Evolutionary conservation across 2,888 invertebrate genomes (phyloP).

Genomic region (Branchinecta sandiegonensis): DNA sequence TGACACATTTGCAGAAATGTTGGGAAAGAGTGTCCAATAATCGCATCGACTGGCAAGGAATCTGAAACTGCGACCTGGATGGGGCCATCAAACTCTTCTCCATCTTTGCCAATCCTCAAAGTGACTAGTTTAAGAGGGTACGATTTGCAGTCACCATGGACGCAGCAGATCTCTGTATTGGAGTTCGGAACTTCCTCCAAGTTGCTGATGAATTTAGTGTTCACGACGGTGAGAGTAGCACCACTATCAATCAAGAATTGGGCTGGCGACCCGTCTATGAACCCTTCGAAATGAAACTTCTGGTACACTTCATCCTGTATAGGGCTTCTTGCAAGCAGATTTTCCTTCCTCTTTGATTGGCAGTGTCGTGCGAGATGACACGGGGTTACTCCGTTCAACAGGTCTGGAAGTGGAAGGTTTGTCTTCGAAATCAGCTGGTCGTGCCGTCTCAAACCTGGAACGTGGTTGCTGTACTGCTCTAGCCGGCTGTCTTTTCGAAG

Average conservation of each 20-base stretch:
- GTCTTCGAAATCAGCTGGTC: too few relatives aligned
- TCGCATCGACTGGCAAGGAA: background rate
- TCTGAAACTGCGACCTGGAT: background rate
- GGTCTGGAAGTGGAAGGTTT: too few relatives aligned
- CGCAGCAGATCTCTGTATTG: background rate
- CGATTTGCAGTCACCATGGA: conserved; percentile 7
- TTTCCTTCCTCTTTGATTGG: background rate
- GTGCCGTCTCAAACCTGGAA: too few relatives aligned
- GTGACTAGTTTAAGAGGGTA: background rate
- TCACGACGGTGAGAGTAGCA: background rate
- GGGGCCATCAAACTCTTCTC: conserved; percentile 1
- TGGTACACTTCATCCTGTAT: background rate
- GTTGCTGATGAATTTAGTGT: background rate
- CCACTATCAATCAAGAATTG: background rate
- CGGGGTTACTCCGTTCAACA: background rate
- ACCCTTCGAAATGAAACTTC: background rate
- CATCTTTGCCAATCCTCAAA: background rate
- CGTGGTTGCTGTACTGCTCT: too few relatives aligned
- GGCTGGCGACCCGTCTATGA: background rate
- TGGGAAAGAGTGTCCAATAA: background rate
- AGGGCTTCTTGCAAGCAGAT: background rate
- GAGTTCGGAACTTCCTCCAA: background rate
- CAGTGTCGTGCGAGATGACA: background rate
- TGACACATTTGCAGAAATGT: background rate
- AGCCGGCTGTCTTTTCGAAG: too few relatives aligned